Percentiles rank a stretch among this genome's conserved stretches.
phyloP scores from a whole-genome alignment of 2,797 vertebrate genomes.

The Avahi laniger region DNA sequence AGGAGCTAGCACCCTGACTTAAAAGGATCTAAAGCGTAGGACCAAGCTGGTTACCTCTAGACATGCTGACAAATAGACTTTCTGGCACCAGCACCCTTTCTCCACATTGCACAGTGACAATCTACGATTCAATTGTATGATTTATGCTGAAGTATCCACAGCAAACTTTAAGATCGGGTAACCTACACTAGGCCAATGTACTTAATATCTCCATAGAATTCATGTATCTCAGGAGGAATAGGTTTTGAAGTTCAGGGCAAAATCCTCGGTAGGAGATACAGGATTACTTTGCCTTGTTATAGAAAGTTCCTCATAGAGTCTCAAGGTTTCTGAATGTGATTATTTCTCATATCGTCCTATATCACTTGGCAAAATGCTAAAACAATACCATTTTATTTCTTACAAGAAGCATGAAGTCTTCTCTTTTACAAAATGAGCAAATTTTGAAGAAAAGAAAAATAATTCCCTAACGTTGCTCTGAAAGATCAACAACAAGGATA shows the following conservation, averaged over 20 bases:
- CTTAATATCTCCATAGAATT: not conserved
- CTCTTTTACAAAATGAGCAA: not conserved
- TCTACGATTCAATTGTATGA: not conserved
- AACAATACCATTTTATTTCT: not conserved
- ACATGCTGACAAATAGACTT: not conserved
- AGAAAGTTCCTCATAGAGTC: not conserved
- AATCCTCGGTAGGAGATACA: not conserved
- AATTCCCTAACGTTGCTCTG: not conserved
- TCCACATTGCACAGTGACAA: not conserved
- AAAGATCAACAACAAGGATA: not conserved
- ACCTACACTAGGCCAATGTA: not conserved
- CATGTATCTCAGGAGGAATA: not conserved
- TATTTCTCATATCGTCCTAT: not conserved
- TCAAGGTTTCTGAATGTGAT: not conserved
- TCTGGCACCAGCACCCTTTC: not conserved
- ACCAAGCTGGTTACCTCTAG: not conserved
- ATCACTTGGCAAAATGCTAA: not conserved
- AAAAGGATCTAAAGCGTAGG: not conserved
- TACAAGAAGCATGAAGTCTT: not conserved
- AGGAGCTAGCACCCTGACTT: not conserved
- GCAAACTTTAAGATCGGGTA: not conserved
- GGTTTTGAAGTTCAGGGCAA: not conserved
- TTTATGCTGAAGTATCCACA: not conserved
- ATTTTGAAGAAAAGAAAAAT: slow-evolving; percentile 3
- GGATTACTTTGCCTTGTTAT: not conserved